Evolutionary conservation across 2,888 invertebrate species (phyloP).

Genomic region (Dynastes grantii): DNA sequence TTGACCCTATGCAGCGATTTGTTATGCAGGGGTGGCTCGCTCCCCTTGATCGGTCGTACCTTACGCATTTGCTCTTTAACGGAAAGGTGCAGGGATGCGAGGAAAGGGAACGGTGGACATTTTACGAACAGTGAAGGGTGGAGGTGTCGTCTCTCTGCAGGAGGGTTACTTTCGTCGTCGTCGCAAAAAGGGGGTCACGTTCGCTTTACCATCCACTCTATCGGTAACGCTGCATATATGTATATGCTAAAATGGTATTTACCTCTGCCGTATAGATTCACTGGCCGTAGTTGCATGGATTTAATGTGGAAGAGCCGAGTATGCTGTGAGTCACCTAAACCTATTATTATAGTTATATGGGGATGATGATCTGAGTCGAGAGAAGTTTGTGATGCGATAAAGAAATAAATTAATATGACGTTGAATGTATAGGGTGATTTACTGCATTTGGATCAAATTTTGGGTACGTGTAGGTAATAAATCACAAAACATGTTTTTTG

Average conservation of each 20-base stretch:
- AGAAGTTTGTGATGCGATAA: not conserved
- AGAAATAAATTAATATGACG: conserved; percentile 20
- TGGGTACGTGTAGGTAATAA: no score
- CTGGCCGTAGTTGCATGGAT: conserved; percentile 8
- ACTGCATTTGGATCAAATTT: no score
- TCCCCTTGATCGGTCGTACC: conserved; percentile 45
- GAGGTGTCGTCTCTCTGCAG: conserved; percentile 31
- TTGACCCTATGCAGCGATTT: conserved; percentile 66
- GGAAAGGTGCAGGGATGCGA: conserved; percentile 33
- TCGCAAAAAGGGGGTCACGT: conserved; percentile 41
- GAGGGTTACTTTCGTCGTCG: conserved; percentile 32
- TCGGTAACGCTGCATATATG: conserved; percentile 52
- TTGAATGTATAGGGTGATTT: no score
- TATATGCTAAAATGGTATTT: conserved; percentile 56
- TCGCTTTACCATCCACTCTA: conserved; percentile 17
- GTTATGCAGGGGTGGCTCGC: conserved; percentile 65
- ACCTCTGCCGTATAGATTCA: conserved; percentile 26
- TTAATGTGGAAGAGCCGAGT: not conserved
- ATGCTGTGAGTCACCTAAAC: conserved; percentile 38
- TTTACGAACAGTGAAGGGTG: conserved; percentile 12
- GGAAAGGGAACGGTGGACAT: conserved; percentile 20
- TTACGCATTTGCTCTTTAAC: conserved; percentile 47
- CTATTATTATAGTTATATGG: conserved; percentile 36
- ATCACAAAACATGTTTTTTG: no score
- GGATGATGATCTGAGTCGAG: conserved; percentile 12